Evolutionary conservation across 2,888 invertebrate species (phyloP).

Genomic region (Cryptus viduatorius): DNA sequence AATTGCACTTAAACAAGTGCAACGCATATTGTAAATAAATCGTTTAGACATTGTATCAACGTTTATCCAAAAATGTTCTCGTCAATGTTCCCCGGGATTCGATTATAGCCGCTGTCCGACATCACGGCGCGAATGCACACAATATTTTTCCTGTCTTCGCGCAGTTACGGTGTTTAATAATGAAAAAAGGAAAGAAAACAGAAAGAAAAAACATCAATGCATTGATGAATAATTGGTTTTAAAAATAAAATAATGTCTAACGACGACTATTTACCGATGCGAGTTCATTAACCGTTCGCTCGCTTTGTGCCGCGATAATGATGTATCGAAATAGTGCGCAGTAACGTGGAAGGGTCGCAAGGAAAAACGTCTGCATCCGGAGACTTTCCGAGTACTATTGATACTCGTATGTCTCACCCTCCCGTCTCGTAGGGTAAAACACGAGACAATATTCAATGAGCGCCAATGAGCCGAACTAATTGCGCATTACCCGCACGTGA

Average conservation of each 20-base stretch:
- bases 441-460: slow-evolving; percentile 4
- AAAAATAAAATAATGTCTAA: slow-evolving; percentile 55
- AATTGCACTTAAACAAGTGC: slow-evolving; percentile 3
- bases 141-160: neutral
- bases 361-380: neutral
- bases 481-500: slow-evolving; percentile 5
- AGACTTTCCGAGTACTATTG: neutral
- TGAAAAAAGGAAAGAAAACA: neutral
- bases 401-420: neutral
- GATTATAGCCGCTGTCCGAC: neutral
- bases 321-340: neutral
- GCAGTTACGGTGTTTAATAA: neutral
- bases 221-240: neutral
- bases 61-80: neutral
- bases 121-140: neutral
- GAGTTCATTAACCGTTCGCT: slow-evolving; percentile 60
- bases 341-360: slow-evolving; percentile 19
- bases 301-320: slow-evolving; percentile 9
- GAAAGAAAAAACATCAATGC: neutral
- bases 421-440: neutral
- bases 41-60: slow-evolving; percentile 42
- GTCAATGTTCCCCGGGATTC: neutral
- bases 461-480: neutral
- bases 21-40: slow-evolving; percentile 65
- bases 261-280: slow-evolving; percentile 49